Percentiles rank a stretch among this genome's conserved stretches.
phyloP scores from a whole-genome alignment of 2,113 vertebrate genomes.

The Eleginops maclovinus region DNA sequence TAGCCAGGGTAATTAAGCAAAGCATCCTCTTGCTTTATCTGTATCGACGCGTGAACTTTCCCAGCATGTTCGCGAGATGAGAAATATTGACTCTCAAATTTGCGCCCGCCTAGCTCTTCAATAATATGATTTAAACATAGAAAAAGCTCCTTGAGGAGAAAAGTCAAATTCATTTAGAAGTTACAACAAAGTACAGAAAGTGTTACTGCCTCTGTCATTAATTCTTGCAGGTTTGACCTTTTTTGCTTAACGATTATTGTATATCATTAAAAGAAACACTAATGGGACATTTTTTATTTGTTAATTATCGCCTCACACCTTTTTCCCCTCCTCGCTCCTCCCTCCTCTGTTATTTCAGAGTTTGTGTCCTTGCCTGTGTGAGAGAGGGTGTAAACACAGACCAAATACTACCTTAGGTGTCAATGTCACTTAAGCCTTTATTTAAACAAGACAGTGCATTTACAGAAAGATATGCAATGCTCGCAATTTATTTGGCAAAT shows the following conservation, averaged over 20 bases:
- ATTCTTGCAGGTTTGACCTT: constrained; percentile 38
- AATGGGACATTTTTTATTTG: constrained; percentile 41
- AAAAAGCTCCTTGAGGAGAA: constrained; percentile 12
- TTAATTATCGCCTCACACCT: constrained; percentile 52
- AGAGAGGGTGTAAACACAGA: not conserved
- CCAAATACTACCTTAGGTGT: not conserved
- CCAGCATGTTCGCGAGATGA: not conserved
- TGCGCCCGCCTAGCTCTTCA: not conserved
- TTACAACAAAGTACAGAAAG: constrained; percentile 5
- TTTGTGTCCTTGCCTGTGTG: constrained; percentile 2
- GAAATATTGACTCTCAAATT: constrained; percentile 27
- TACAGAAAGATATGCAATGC: not conserved
- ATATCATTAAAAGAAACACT: constrained; percentile 38
- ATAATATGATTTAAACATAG: constrained; percentile 22
- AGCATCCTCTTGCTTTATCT: constrained; percentile 14
- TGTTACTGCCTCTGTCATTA: not conserved
- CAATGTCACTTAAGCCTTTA: not conserved
- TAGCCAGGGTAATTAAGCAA: constrained; percentile 30
- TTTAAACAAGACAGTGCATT: not conserved
- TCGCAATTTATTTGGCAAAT: not conserved
- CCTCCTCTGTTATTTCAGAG: constrained; percentile 12
- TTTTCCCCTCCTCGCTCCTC: constrained; percentile 8
- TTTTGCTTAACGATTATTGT: constrained; percentile 33
- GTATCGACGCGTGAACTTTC: constrained; percentile 40
- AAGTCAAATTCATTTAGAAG: constrained; percentile 17